Evolutionary conservation across 2,113 vertebrate genomes (phyloP), one percentile per base, ranked within the genome.

Genomic region (Oncorhynchus keta): DNA sequence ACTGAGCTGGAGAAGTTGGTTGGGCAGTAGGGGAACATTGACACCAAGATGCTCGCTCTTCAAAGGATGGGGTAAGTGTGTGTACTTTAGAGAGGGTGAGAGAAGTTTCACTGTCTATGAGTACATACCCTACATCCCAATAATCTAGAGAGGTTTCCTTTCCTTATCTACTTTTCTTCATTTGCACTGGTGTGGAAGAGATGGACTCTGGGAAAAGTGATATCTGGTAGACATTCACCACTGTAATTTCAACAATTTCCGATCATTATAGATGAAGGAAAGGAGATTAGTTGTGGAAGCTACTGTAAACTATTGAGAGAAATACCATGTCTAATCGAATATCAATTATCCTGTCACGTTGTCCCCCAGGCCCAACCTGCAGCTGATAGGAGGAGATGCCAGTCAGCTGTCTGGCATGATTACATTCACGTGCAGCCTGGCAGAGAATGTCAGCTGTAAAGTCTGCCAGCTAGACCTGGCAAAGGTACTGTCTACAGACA

Each of bases 361-460:
- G 82, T 70, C 82, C 83, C 77, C 20, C 68, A 99, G 98, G 45
- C 98, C 98, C 1, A 99, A 96, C 61, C 81, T 99, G 72, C 98
- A 99, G 90, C 79, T 99, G 76, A 99, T 99, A 1, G 97, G 95
- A 87, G 97, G 96, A 78, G 98, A 99, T 72, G 97, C 98, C 73
- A 95, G 95, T 85, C 98, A 99, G 83, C 77, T 99, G 76, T 96
- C 96, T 0, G 97, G 97, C 66, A 99, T 97, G 97, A 98, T 99
- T 89, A 96, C 93, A 28, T 99, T 99, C 83, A 99, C 98, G 57
- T 99, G 97, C 83, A 99, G 94, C 87, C 91, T 99, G 84, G 98
- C 98, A 0, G 97, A 99, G 87, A 99, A 99, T 0, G 97, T 99
- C 79, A 99, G 97, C 87, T 95, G 95, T 32, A 99, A 99, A 94